Evolutionary conservation across 2,113 vertebrate species (phyloP), one percentile per base, ranked within the genome.

Genomic region (Callocephalon fimbriatum): DNA sequence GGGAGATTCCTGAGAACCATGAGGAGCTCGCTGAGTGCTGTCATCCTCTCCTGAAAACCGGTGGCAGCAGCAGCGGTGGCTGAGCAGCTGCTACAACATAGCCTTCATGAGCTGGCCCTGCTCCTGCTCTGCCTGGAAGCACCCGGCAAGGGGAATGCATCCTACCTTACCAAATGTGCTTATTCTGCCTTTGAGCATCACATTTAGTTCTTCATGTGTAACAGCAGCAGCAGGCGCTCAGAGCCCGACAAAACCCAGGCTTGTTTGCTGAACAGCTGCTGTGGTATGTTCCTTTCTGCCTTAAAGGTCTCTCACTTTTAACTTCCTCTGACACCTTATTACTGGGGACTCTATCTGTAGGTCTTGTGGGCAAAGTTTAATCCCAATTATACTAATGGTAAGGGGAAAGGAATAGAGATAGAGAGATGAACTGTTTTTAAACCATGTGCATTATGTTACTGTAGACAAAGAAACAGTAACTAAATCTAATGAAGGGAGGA

Each of bases 301-400:
- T 68, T 76, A n/a, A 65, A 91, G 44, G n/a, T 86, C 51, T 54
- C 76, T 89, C 8, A 1, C 56, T 90, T 91, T 62, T 79, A 85
- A 58, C 63, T 54, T 92, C 15, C 20, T 62, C 67, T 66, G 40
- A 15, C 45, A 50, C 44, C 12, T 90, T 56, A 26, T 63, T 63
- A 50, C 40, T 62, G 50, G 5, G 3, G 90, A 61, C 16, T 86
- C 40, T 45, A 0, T 87, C 81, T 42, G 63, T 29, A 44, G 59
- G 54, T 86, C 85, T 90, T 15, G 0, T 40, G 72, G 58, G 58
- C 67, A 88, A 86, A 92, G 42, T 77, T 80, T 86, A 38, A 71
- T 83, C 59, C 59, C 77, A 88, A 86, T 96, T 94, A 88, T 16
- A 21, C 63, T 96, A 83, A 96, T 83, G 81, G 67, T 58, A 53